phyloP scores from a whole-genome alignment of 2,888 invertebrate genomes.

The Thelaira solivaga region DNA sequence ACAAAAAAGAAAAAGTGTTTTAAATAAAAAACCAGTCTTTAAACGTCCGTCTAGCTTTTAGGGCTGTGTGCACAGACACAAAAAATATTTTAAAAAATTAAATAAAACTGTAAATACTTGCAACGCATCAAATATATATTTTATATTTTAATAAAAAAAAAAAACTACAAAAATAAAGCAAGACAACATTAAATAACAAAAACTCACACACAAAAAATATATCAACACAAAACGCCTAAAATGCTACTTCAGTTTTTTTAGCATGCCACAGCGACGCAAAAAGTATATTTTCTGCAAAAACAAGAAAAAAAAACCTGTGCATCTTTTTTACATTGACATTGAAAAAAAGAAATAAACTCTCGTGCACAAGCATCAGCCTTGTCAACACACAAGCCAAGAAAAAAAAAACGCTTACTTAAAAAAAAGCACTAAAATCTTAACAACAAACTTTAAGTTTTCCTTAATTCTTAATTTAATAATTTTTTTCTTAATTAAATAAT shows the following conservation, averaged over 20 bases:
- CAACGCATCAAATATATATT: conserved; percentile 48
- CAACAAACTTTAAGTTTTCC: too few relatives aligned
- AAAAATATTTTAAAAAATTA: conserved; percentile 8
- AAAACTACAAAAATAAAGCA: conserved; percentile 12
- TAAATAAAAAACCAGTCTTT: conserved; percentile 18
- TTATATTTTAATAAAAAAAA: not conserved
- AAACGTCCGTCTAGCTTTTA: conserved; percentile 9
- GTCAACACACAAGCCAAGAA: not conserved
- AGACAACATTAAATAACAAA: conserved; percentile 37
- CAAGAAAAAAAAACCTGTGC: too few relatives aligned
- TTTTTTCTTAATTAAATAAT: too few relatives aligned
- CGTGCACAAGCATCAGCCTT: not conserved
- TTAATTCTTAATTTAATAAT: too few relatives aligned
- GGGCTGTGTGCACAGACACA: conserved; percentile 43
- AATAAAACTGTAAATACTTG: conserved; percentile 47
- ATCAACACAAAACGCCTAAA: conserved; percentile 52
- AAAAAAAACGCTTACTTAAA: too few relatives aligned
- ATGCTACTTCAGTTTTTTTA: conserved; percentile 58
- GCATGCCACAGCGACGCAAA: conserved; percentile 14
- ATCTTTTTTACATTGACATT: conserved; percentile 53
- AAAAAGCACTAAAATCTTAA: too few relatives aligned
- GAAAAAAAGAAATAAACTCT: conserved; percentile 34
- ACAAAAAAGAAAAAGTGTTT: conserved; percentile 3
- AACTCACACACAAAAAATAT: not conserved
- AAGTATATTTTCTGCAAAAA: conserved; percentile 45